Evolutionary conservation across 1,140 invertebrate species (phyloP).

Genomic region (Coboldia fuscipes): DNA sequence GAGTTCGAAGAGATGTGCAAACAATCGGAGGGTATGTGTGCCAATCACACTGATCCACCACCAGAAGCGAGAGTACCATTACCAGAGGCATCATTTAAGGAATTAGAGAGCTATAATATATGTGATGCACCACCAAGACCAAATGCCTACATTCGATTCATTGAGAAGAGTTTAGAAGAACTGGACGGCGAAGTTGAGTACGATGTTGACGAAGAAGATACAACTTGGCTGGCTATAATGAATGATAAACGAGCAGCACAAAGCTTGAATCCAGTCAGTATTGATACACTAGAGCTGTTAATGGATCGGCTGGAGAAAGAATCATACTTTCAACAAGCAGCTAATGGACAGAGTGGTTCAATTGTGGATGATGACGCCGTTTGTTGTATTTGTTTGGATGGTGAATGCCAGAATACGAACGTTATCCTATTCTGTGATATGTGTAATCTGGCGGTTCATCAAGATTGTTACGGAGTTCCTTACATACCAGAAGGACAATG

Average conservation of each 20-base stretch:
- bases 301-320: slow-evolving; percentile 97
- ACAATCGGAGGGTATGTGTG: slow-evolving; percentile 27
- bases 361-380: slow-evolving; percentile 94
- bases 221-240: slow-evolving; percentile 73
- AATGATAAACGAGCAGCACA: slow-evolving; percentile 57
- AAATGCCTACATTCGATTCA: slow-evolving; percentile 71
- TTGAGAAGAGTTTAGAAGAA: slow-evolving; percentile 87
- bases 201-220: slow-evolving; percentile 95
- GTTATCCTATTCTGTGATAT: slow-evolving; percentile 91
- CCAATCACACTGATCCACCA: slow-evolving; percentile 25
- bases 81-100: slow-evolving; percentile 64
- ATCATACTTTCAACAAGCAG: slow-evolving; percentile 67
- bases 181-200: slow-evolving; percentile 88
- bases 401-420: slow-evolving; percentile 50
- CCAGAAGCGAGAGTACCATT: slow-evolving; percentile 35
- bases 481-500: slow-evolving; percentile 99
- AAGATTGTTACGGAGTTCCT: slow-evolving; percentile 95
- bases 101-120: slow-evolving; percentile 54
- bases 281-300: slow-evolving; percentile 76
- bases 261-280: slow-evolving; percentile 44
- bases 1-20: slow-evolving; percentile 30
- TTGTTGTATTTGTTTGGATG: slow-evolving; percentile 87
- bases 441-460: slow-evolving; percentile 97
- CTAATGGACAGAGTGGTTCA: slow-evolving; percentile 38
- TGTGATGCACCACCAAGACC: slow-evolving; percentile 58